Evolutionary conservation across 2,113 vertebrate genomes (phyloP).

Genomic region (Labeo rohita): DNA sequence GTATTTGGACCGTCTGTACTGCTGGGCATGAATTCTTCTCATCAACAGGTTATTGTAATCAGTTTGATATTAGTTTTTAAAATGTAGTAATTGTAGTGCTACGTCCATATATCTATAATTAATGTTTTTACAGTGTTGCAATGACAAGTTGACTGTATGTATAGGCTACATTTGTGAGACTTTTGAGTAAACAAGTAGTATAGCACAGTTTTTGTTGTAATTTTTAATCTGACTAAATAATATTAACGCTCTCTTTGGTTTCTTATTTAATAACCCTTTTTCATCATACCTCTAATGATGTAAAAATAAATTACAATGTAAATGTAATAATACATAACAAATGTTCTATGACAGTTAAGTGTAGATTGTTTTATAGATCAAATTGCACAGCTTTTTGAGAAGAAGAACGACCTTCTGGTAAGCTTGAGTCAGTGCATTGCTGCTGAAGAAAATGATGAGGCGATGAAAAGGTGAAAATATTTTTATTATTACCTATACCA

Average conservation of each 20-base stretch:
- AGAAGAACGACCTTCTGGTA: conserved; percentile 25
- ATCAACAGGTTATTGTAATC: conserved; percentile 43
- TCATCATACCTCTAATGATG: too few species aligned
- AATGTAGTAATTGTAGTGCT: background rate
- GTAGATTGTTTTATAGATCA: conserved; percentile 23
- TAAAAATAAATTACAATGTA: too few species aligned
- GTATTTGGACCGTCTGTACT: background rate
- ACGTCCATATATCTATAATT: background rate
- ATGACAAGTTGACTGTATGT: background rate
- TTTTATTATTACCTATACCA: background rate
- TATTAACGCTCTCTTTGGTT: too few species aligned
- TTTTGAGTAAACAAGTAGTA: too few species aligned
- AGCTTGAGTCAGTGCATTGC: conserved; percentile 31
- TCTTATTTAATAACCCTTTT: too few species aligned
- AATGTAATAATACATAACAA: too few species aligned
- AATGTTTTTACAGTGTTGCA: background rate
- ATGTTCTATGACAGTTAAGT: background rate
- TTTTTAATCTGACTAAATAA: too few species aligned
- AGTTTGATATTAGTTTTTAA: background rate
- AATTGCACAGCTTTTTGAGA: conserved; percentile 22
- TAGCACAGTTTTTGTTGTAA: too few species aligned
- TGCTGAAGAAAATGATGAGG: conserved; percentile 13
- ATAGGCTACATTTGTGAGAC: background rate
- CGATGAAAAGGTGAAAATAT: background rate
- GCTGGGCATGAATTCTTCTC: conserved; percentile 41